Percentiles rank a stretch among this genome's conserved stretches.
Conservation (phyloP, 1,140 invertebrate genomes). For the Atta cephalotes region DNA sequence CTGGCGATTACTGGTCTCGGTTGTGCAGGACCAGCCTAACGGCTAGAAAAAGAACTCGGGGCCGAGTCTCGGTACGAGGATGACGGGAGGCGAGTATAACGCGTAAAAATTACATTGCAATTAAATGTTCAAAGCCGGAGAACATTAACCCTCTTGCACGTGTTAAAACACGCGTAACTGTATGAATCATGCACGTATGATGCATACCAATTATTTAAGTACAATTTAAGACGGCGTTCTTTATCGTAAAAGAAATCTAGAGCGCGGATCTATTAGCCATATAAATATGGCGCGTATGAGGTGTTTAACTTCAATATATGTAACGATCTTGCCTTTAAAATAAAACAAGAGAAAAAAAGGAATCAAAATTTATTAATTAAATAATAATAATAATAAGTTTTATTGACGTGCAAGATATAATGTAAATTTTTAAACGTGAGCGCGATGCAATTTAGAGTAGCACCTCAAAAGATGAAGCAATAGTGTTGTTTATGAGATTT, state of each 20-base stretch:
- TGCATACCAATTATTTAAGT: conserved; percentile 27
- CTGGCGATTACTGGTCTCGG: conserved; percentile 5
- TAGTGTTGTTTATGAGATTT: too few relatives aligned
- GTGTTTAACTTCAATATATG: neutral
- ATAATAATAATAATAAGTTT: neutral
- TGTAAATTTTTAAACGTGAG: too few relatives aligned
- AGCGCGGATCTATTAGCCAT: conserved; percentile 6
- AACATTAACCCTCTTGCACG: conserved; percentile 36
- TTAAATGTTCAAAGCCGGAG: neutral
- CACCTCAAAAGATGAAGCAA: too few relatives aligned
- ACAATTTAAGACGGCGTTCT: conserved; percentile 4
- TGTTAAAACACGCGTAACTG: conserved; percentile 31
- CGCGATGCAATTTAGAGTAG: too few relatives aligned
- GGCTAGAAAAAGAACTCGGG: conserved; percentile 62
- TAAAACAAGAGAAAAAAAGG: neutral
- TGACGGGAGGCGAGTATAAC: neutral
- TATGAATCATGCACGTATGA: conserved; percentile 27
- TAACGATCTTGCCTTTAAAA: neutral
- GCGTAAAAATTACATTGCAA: conserved; percentile 29
- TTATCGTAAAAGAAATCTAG: neutral
- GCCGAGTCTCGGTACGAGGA: neutral
- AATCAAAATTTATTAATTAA: neutral
- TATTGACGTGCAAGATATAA: too few relatives aligned
- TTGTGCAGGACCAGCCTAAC: conserved; percentile 59
- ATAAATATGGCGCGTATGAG: neutral